Evolutionary conservation across 1,140 invertebrate species (phyloP), one percentile per base, ranked within the genome.

Genomic region (Polypedilum pembai): DNA sequence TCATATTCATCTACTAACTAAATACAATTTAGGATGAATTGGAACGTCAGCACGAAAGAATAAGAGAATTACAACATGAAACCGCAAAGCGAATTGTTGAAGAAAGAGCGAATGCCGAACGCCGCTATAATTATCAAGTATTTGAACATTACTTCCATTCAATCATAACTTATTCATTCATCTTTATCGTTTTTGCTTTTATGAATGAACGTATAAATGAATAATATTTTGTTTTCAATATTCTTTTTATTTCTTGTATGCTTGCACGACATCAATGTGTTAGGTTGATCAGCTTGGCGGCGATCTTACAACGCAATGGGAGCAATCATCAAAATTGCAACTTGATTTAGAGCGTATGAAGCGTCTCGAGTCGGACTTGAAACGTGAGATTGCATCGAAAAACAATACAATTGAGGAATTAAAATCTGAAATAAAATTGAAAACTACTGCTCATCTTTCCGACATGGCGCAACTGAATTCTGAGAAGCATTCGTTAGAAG

Each of bases 241-340:
- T 33, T 33, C 24, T 33, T 33, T 5, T 33, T 33, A n/a, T n/a
- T 33, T 33, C 24, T 33, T 5, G 24, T 33, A 1, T 33, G 5
- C 5, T 33, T 33, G 24, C 24, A 33, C 24, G 24, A 33, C 24
- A 33, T 33, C 24, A 33, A 33, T 33, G 24, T 3, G 5, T 33
- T 5, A 33, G 76, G 87, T 91, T 66, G 92, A 93, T 78, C 89
- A 92, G 77, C 81, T 93, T 33, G 90, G 88, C 10, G 86, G 88
- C 18, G 92, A 93, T 78, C 83, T 92, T n/a, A 89, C 88, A 0
- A 86, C 87, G 7, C 90, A 93, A 78, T 92, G 90, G 86, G 91
- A 94, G 77, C 87, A 87, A n/a, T 87, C 90, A 0, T 88, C 89
- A 69, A 91, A 91, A 78, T 83, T 92, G 0, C 87, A 91, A 81